These are phyloP conservation scores for Ernsta delagoae DNA, from an alignment of 2,888 invertebrate species.

Conservation along the genomic window DNA sequence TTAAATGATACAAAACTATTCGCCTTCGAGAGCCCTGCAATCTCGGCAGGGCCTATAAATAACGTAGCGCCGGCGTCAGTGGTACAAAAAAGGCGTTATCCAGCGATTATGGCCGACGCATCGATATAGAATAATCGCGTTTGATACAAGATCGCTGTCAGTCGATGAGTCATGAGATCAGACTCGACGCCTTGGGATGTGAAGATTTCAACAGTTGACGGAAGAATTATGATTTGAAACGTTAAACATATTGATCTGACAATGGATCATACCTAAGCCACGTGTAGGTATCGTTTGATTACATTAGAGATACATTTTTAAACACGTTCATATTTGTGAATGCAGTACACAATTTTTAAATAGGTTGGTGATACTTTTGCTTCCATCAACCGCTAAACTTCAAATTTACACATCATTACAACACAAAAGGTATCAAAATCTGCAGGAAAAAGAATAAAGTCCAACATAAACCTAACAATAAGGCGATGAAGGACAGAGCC, in stretches of 20 bases:
- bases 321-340: no score
- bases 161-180: constrained; percentile 22
- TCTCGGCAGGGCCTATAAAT: constrained; percentile 35
- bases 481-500: constrained; percentile 16
- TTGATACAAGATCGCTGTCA: constrained; percentile 18
- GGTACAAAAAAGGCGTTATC: constrained; percentile 34
- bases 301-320: not conserved
- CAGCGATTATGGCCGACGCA: constrained; percentile 33
- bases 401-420: not conserved
- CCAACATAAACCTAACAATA: constrained; percentile 4
- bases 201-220: not conserved
- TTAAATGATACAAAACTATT: constrained; percentile 34
- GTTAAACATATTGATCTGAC: not conserved
- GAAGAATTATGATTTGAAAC: not conserved
- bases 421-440: not conserved
- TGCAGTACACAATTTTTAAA: no score
- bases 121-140: constrained; percentile 31
- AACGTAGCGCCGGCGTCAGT: constrained; percentile 35
- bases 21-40: constrained; percentile 33
- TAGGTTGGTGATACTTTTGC: no score
- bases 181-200: not conserved
- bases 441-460: not conserved
- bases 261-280: not conserved
- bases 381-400: no score
- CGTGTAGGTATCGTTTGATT: not conserved